Base-by-base conservation (phyloP, 2,888 invertebrate genomes). In the Alsophila aescularia region DNA sequence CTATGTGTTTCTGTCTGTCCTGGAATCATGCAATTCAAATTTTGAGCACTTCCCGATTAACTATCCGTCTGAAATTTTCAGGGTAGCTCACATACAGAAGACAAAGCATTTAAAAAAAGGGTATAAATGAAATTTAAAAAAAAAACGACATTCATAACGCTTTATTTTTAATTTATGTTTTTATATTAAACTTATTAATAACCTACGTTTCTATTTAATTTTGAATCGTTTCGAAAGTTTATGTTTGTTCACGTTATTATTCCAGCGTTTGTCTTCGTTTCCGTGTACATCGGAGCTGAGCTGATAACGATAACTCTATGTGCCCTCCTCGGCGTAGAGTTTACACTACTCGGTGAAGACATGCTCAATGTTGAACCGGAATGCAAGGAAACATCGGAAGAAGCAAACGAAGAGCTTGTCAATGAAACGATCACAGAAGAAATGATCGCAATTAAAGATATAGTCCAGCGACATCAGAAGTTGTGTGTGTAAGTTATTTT, bases 381-480 rank as follows among this genome's bases (percentile, higher is more conserved):
- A n/a, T 3, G 34, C 1, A 58, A 60, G 18, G 52, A 54, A 6
- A 40, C 41, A 7, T n/a, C 4, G n/a, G 31, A 27, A 27, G 15
- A 37, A 10, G 14, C 6, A 24, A 15, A 14, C 3, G 42, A 50
- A 27, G 40, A 9, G 37, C n/a, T 31, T n/a, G 35, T 5, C 2
- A n/a, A n/a, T 6, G 6, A 39, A 9, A 12, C n/a, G 10, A 44
- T 59, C 9, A 40, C 32, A 3, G 52, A n/a, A n/a, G 45, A 43
- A 37, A n/a, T 1, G 14, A 16, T 24, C 12, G 48, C 57, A 6
- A 60, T 82, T n/a, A 56, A 72, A 49, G 64, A 67, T 2, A 68
- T 85, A 45, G 66, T 83, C 15, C 58, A 57, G 6, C 73, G 67
- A 48, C 87, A 87, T 52, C 87, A 85, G 60, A 70, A 66, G 16